Evolutionary conservation across 1,140 invertebrate genomes (phyloP).

Genomic region (Neodiprion virginianus): DNA sequence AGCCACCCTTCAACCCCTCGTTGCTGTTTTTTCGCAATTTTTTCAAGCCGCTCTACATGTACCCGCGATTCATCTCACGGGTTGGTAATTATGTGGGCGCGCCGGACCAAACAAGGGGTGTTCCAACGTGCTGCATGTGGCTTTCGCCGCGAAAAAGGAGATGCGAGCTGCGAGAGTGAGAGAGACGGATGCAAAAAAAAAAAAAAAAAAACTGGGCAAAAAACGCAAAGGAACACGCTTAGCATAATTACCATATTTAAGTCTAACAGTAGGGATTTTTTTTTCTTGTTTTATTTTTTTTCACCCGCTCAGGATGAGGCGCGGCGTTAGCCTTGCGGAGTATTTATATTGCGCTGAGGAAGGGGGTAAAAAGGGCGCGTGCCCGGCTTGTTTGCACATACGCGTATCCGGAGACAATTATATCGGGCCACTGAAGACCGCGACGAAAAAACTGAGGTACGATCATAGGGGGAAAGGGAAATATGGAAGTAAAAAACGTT

Average conservation of each 20-base stretch:
- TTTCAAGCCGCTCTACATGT: conserved; percentile 1
- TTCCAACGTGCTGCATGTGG: neutral
- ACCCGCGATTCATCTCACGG: conserved; percentile 18
- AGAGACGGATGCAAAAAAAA: conserved; percentile 19
- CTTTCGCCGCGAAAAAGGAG: conserved; percentile 14
- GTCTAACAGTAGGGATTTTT: conserved; percentile 16
- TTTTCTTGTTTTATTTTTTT: conserved; percentile 23
- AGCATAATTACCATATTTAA: conserved; percentile 24
- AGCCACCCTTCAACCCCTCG: neutral
- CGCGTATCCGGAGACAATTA: no score
- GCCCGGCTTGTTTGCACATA: no score
- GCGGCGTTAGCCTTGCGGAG: conserved; percentile 23
- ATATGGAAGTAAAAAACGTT: no score
- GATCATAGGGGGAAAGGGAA: no score
- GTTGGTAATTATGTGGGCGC: conserved; percentile 58
- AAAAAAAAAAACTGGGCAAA: conserved; percentile 14
- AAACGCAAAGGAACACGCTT: conserved; percentile 11
- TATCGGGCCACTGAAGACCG: no score
- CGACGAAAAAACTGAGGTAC: no score
- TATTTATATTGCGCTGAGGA: conserved; percentile 47
- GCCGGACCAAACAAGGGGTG: conserved; percentile 53
- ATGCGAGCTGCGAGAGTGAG: conserved; percentile 8
- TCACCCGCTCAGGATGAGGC: conserved; percentile 28
- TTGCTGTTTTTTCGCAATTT: conserved; percentile 19
- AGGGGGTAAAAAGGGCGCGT: conserved; percentile 31